A percentile compares a stretch with the other conserved stretches of the same genome.
phyloP scores from a whole-genome alignment of 1,140 invertebrate genomes.

The Zaprionus nigranus region DNA sequence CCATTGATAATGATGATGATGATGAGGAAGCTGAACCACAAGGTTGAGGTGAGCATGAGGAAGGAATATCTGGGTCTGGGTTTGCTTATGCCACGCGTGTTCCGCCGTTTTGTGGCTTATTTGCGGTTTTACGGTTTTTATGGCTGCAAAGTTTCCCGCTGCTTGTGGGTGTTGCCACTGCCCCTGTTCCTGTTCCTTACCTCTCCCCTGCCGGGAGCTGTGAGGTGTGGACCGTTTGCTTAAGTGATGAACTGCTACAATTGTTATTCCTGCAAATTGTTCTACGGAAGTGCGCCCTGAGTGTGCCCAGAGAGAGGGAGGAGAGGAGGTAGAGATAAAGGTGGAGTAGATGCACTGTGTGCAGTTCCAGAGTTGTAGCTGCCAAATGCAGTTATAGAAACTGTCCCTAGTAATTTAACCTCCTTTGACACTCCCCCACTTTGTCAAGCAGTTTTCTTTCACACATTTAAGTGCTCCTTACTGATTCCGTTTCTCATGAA shows the following conservation, averaged over 20 bases:
- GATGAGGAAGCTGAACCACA: conserved; percentile 40
- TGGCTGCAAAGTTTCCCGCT: conserved; percentile 49
- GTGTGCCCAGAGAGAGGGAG: too few species aligned
- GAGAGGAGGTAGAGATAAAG: too few species aligned
- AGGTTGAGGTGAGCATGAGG: neutral
- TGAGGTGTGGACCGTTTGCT: conserved; percentile 69
- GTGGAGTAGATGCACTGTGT: neutral
- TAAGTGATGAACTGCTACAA: conserved; percentile 42
- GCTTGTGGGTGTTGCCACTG: conserved; percentile 55
- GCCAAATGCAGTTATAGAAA: neutral
- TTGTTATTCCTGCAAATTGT: neutral
- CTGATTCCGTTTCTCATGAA: neutral
- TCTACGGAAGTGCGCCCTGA: neutral
- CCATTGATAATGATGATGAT: conserved; percentile 61
- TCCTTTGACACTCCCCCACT: neutral
- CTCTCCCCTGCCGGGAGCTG: conserved; percentile 18
- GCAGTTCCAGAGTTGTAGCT: neutral
- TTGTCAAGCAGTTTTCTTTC: neutral
- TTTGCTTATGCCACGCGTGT: conserved; percentile 67
- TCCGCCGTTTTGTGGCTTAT: conserved; percentile 72
- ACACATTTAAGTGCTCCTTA: neutral
- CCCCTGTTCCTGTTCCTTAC: neutral
- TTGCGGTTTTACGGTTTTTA: conserved; percentile 69
- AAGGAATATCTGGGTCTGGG: conserved; percentile 1
- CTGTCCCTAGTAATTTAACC: neutral